phyloP scores from a whole-genome alignment of 2,113 vertebrate genomes.

The Lichenostomus cassidix region DNA sequence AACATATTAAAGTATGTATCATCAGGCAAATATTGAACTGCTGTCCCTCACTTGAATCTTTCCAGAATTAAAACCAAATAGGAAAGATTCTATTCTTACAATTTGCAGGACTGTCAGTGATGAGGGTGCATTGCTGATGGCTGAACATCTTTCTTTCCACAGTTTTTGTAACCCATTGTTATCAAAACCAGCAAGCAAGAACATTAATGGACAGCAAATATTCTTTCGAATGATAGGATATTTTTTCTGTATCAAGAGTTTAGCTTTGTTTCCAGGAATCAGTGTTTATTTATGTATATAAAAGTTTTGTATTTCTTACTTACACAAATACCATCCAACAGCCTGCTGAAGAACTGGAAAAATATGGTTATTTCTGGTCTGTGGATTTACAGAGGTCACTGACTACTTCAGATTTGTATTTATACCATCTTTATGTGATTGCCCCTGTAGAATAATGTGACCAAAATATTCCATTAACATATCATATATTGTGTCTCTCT shows the following conservation, averaged over 20 bases:
- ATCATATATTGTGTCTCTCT: not conserved
- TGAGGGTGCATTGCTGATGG: not conserved
- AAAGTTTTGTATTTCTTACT: not conserved
- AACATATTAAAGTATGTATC: not conserved
- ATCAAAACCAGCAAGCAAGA: not conserved
- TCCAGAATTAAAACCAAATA: not conserved
- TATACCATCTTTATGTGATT: not conserved
- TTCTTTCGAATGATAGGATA: not conserved
- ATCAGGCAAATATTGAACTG: not conserved
- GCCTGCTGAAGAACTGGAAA: not conserved
- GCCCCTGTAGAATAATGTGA: not conserved
- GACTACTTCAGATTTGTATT: not conserved
- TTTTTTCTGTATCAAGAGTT: not conserved
- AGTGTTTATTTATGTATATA: not conserved
- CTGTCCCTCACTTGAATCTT: not conserved
- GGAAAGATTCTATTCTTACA: not conserved
- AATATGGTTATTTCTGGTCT: not conserved
- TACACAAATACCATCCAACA: not conserved
- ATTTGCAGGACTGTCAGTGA: not conserved
- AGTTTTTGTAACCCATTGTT: not conserved
- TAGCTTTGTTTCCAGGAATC: not conserved
- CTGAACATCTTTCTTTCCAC: constrained; percentile 6
- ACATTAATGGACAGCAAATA: not conserved
- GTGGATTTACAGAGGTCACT: not conserved
- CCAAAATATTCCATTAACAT: not conserved